Conservation (phyloP, 92 coral and sea anemone species). For the Parazoanthus swiftii region DNA sequence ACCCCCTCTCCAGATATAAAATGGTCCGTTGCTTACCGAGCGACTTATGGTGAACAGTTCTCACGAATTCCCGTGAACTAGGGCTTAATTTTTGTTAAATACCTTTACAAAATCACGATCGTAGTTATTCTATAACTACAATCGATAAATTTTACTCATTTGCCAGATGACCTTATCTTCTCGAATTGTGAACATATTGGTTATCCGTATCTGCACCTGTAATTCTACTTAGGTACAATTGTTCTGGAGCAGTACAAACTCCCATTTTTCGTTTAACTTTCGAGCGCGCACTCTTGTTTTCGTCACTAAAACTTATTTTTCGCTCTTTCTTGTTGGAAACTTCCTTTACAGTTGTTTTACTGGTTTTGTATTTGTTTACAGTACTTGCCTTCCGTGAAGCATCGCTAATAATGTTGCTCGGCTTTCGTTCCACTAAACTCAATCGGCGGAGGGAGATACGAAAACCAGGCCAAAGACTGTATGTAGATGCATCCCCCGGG, state of each 20-base stretch:
- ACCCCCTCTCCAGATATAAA: too few species aligned
- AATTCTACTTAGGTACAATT: background rate
- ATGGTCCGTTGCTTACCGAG: too few species aligned
- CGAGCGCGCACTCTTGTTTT: background rate
- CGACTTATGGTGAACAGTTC: too few species aligned
- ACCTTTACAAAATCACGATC: too few species aligned
- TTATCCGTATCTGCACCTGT: background rate
- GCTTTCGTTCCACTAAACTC: background rate
- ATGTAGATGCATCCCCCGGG: background rate
- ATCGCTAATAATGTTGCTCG: background rate
- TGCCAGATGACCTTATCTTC: background rate
- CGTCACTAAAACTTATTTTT: background rate
- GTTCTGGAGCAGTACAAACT: background rate
- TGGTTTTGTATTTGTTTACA: background rate
- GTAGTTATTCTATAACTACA: too few species aligned
- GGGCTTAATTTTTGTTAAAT: too few species aligned
- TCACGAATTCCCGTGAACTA: too few species aligned
- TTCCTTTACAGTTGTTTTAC: background rate
- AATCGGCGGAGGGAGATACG: background rate
- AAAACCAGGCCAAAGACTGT: background rate
- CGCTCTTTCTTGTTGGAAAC: too few species aligned
- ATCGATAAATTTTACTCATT: background rate
- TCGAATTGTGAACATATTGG: background rate
- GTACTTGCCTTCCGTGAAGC: background rate
- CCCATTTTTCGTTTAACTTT: background rate